phyloP scores from a whole-genome alignment of 2,113 vertebrate genomes.

The Eleginops maclovinus region DNA sequence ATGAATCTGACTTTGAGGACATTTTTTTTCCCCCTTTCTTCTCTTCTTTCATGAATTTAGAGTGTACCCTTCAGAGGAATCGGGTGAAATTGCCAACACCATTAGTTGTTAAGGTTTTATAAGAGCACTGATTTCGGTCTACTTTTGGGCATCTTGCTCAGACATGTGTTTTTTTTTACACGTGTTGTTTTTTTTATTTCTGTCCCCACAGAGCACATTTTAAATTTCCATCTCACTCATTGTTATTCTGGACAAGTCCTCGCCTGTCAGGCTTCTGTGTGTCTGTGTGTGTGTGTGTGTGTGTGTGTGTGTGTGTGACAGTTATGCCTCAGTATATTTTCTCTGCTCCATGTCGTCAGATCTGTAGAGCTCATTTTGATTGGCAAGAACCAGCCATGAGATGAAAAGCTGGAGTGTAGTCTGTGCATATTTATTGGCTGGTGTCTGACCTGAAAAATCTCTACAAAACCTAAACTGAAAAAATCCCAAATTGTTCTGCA shows the following conservation, averaged over 20 bases:
- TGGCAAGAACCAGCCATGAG: constrained; percentile 46
- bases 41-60: constrained; percentile 65
- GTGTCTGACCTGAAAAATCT: constrained; percentile 17
- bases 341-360: constrained; percentile 41
- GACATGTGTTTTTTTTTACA: neutral
- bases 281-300: neutral
- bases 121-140: neutral
- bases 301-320: constrained; percentile 22
- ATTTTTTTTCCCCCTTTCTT: constrained; percentile 61
- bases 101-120: constrained; percentile 47
- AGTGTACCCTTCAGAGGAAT: constrained; percentile 54
- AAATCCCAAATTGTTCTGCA: constrained; percentile 21
- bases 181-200: neutral
- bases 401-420: constrained; percentile 19
- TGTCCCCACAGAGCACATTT: neutral
- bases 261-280: constrained; percentile 57
- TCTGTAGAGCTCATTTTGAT: constrained; percentile 52
- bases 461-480: constrained; percentile 19
- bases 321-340: constrained; percentile 53
- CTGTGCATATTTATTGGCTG: constrained; percentile 22
- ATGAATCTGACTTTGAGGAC: constrained; percentile 72
- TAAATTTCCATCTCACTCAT: constrained; percentile 53
- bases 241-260: constrained; percentile 68
- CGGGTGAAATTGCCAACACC: constrained; percentile 28
- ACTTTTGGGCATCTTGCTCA: constrained; percentile 5